These are phyloP conservation scores for Grus americana DNA, from an alignment of 2,113 vertebrate species.

Conservation along the genomic window DNA sequence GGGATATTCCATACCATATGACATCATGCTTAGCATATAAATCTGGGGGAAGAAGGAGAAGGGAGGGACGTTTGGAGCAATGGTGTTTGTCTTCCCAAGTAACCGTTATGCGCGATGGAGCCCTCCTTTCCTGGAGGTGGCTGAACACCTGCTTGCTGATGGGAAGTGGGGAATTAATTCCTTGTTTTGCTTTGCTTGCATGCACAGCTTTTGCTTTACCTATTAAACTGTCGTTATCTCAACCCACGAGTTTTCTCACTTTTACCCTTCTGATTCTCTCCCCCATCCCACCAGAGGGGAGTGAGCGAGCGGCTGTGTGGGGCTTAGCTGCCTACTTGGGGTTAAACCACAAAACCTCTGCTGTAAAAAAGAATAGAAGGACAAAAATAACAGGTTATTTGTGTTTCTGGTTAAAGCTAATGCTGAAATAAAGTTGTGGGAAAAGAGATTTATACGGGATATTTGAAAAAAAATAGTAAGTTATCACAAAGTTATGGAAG, in stretches of 20 bases:
- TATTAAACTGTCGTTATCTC: not conserved
- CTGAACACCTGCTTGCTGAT: not conserved
- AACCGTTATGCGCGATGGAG: accelerated
- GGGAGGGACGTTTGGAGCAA: accelerated
- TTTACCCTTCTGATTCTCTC: not conserved
- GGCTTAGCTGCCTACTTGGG: not conserved
- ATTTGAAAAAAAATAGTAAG: not conserved
- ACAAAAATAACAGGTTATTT: not conserved
- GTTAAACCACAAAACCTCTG: not conserved
- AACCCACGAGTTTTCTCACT: not conserved
- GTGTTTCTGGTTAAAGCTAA: not conserved
- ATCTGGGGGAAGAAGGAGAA: not conserved
- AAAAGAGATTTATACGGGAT: not conserved
- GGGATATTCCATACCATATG: not conserved
- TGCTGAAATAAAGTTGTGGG: not conserved
- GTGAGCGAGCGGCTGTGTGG: accelerated
- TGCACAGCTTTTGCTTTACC: not conserved
- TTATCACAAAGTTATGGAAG: not conserved
- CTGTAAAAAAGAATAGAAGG: not conserved
- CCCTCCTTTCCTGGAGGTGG: not conserved
- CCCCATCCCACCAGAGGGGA: accelerated
- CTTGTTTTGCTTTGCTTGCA: not conserved
- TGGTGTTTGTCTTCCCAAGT: not conserved
- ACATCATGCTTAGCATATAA: not conserved
- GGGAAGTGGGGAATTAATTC: not conserved